Evolutionary conservation across 2,113 vertebrate species (phyloP), one percentile per base, ranked within the genome.

Genomic region (Glareola pratincola): DNA sequence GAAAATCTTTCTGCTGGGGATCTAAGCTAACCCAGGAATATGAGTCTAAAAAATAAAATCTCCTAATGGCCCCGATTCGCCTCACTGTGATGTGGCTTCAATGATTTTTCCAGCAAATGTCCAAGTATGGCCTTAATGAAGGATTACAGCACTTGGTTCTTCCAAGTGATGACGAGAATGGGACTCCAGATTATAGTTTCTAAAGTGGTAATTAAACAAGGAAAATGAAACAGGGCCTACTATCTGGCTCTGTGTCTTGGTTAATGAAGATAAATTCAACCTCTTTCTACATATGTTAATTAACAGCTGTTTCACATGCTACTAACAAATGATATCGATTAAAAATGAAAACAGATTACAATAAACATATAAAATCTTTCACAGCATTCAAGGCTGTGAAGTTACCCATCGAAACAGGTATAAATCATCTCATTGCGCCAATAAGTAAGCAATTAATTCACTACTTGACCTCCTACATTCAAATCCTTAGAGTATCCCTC

Each of bases 191-290:
- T 71, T 24, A 48, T 30, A 29, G 75, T 23, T 96, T 51, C 47
- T 67, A 56, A 69, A 86, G 8, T 1, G 23, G n/a, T 2, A 50
- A 81, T 71, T 89, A 53, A 67, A 51, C 37, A 41, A 93, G 36
- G 68, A n/a, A 72, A 92, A 51, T 19, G 3, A 54, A 89, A 36
- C 3, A 3, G 81, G 69, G 56, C 37, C 63, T 78, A 34, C 62
- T 63, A 8, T 72, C 48, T 15, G 39, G 34, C 63, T 81, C 81
- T 30, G 30, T 39, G 15, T 39, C 76, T 14, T 50, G 24, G 18
- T 27, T 94, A 94, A 95, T 92, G 94, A 96, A 94, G 88, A 96
- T n/a, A 36, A 93, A 94, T 86, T 37, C 83, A 54, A 43, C 27
- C 51, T 30, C 90, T 22, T 36, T 26, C 62, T 75, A 34, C 57